Conservation (phyloP, 2,797 vertebrate species). For the Telmatherina bonti region DNA sequence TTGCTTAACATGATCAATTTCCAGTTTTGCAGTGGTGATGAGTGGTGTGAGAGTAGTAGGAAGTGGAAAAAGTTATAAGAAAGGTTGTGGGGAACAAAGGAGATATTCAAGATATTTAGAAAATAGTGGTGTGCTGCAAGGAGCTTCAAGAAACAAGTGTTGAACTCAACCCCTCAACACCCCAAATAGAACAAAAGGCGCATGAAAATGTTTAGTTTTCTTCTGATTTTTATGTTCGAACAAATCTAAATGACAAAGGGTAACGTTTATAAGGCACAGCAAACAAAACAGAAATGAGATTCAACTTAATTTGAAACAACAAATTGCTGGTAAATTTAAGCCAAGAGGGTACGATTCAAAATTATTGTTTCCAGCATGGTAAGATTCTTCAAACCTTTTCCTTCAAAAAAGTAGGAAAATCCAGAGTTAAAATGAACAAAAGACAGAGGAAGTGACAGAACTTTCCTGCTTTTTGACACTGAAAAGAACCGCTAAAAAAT, state of each 20-base stretch:
- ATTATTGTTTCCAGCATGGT: background rate
- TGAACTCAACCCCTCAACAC: background rate
- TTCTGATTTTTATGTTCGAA: too few relatives aligned
- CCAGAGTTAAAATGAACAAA: conserved; percentile 8
- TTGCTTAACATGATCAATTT: too few relatives aligned
- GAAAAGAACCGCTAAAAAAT: background rate
- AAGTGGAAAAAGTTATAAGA: too few relatives aligned
- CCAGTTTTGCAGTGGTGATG: too few relatives aligned
- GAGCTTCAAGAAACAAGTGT: too few relatives aligned
- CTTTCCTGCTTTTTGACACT: conserved; percentile 11
- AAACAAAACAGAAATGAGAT: conserved; percentile 8
- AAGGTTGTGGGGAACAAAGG: too few relatives aligned
- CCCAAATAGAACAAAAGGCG: background rate
- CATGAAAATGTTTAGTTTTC: too few relatives aligned
- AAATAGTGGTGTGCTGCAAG: too few relatives aligned
- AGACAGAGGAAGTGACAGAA: background rate
- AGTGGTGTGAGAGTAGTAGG: too few relatives aligned
- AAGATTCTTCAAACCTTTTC: background rate
- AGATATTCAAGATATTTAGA: too few relatives aligned
- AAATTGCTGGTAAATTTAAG: background rate
- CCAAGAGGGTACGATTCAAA: background rate
- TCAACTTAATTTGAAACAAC: too few relatives aligned
- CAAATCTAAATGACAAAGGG: background rate
- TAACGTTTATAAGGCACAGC: conserved; percentile 23
- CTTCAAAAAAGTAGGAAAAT: background rate